Conservation (phyloP, 23 tunicate species). For the Botrylloides violaceus region DNA sequence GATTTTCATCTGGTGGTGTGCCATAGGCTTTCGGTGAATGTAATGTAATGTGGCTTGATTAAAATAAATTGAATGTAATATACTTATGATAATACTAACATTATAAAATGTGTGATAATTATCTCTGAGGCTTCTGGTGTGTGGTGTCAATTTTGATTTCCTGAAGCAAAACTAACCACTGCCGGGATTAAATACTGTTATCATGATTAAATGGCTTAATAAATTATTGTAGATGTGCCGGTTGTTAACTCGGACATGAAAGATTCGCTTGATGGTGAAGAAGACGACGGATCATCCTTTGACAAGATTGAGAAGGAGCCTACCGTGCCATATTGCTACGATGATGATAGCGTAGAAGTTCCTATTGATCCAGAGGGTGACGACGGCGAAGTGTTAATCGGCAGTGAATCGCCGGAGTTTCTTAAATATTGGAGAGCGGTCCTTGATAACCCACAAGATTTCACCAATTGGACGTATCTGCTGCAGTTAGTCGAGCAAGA, state of each 20-base stretch:
- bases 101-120: no score
- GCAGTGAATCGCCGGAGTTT: slow-evolving; percentile 65
- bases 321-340: slow-evolving; percentile 36
- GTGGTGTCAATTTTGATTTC: no score
- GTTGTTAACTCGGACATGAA: not conserved
- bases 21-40: no score
- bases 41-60: no score
- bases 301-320: not conserved
- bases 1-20: no score
- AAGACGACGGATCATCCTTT: slow-evolving; percentile 1
- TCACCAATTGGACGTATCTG: slow-evolving; percentile 84
- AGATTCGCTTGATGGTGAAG: not conserved
- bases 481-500: slow-evolving; percentile 88
- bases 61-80: no score
- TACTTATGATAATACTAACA: no score
- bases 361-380: slow-evolving; percentile 62
- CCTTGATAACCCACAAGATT: slow-evolving; percentile 80
- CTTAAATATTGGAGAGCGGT: slow-evolving; percentile 64
- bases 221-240: not conserved
- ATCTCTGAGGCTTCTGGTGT: no score
- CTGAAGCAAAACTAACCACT: no score
- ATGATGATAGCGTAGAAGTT: slow-evolving; percentile 27
- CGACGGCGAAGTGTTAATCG: slow-evolving; percentile 16
- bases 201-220: no score
- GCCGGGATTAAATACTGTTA: no score